A percentile compares a stretch with the other conserved stretches of the same genome.
phyloP scores from a whole-genome alignment of 1,140 invertebrate genomes.

The Platorchestia sp. region DNA sequence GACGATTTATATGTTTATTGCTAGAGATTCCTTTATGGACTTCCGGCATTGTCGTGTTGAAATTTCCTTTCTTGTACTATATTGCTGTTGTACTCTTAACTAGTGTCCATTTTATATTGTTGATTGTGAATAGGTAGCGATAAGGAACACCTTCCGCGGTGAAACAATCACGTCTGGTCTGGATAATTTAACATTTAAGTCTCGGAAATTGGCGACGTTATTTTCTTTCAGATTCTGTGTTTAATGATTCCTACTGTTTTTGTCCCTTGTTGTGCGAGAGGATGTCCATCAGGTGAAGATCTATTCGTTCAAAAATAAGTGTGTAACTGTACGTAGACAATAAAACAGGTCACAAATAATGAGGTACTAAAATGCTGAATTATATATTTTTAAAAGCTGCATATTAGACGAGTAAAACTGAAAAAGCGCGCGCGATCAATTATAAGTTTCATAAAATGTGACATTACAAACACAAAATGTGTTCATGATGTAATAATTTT shows the following conservation, averaged over 20 bases:
- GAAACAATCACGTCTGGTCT: not conserved
- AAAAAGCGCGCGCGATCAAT: not conserved
- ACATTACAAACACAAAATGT: not conserved
- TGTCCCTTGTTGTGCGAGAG: too few species aligned
- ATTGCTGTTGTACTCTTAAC: slow-evolving; percentile 31
- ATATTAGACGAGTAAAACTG: too few species aligned
- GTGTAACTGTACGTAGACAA: too few species aligned
- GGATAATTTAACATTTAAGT: not conserved
- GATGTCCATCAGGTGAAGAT: too few species aligned
- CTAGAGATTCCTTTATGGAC: not conserved
- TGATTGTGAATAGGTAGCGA: not conserved
- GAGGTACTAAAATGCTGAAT: too few species aligned
- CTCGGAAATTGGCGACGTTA: not conserved
- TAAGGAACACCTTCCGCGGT: not conserved
- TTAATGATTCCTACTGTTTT: too few species aligned
- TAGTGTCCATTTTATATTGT: slow-evolving; percentile 29
- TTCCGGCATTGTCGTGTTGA: not conserved
- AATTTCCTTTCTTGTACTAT: not conserved
- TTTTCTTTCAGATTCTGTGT: not conserved
- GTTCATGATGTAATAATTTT: not conserved
- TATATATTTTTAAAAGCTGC: too few species aligned
- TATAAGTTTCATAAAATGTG: not conserved
- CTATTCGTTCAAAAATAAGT: too few species aligned
- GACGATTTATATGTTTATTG: slow-evolving; percentile 51
- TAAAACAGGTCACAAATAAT: too few species aligned